Conservation (phyloP, 2,113 vertebrate species). For the Dipodomys spectabilis region DNA sequence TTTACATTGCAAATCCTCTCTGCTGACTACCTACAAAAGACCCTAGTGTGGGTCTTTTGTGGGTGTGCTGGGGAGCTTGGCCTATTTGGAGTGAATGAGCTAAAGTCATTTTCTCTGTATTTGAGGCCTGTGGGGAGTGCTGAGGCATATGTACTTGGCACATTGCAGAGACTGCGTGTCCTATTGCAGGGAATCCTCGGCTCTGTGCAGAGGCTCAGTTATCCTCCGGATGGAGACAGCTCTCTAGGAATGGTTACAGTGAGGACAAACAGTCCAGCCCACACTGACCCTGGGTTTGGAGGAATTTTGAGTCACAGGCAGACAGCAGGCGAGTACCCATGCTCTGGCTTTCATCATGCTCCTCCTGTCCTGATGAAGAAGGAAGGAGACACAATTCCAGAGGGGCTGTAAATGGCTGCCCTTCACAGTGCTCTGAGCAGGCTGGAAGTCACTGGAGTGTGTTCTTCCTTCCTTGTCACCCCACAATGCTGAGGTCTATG, state of each 20-base stretch:
- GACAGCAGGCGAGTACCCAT: no score
- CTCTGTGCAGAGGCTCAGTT: not conserved
- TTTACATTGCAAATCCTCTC: not conserved
- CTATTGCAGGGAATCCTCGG: not conserved
- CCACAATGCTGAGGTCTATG: no score
- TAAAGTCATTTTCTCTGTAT: no score
- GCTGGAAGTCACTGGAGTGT: no score
- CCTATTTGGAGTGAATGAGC: no score
- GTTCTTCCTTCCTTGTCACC: not conserved
- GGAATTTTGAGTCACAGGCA: not conserved
- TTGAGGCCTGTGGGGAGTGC: rapidly evolving
- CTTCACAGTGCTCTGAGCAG: no score
- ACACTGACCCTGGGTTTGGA: not conserved
- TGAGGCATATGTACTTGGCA: not conserved
- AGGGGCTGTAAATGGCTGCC: no score
- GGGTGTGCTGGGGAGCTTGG: not conserved
- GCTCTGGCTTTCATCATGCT: no score
- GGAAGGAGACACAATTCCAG: no score
- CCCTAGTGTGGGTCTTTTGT: rapidly evolving
- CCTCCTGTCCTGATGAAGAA: no score
- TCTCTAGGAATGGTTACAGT: not conserved
- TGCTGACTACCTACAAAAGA: not conserved
- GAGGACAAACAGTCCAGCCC: not conserved
- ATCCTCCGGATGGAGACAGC: not conserved
- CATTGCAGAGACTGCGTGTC: not conserved